Evolutionary conservation across 2,888 invertebrate genomes (phyloP), one percentile per base, ranked within the genome.

Genomic region (Stictocephala bisonia): DNA sequence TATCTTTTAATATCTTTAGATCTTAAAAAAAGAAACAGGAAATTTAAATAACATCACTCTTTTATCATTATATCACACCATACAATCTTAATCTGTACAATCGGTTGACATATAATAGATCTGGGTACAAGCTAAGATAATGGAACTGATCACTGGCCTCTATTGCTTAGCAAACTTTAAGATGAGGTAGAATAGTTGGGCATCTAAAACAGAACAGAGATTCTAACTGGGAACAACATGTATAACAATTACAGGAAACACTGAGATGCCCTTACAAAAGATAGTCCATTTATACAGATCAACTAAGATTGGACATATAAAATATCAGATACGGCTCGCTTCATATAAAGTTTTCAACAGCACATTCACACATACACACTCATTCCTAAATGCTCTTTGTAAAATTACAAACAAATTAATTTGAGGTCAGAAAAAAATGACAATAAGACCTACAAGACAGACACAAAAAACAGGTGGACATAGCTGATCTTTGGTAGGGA

Each of bases 101-200:
- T 64, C 44, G 64, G 44, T 64, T 64, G 64, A 64, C 64, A 70
- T 56, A 70, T 56, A 70, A 40, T 70, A 70, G 44, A 70, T 35
- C 56, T 70, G 70, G 70, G 56, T 44, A 70, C 70, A 70, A 56
- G 56, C 56, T 56, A 35, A 70, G 41, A 70, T 41, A 70, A 70
- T 40, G 53, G 26, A 68, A 70, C 44, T 26, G 70, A 53, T 41
- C 31, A 51, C 15, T 70, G 56, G 41, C 53, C n/a, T n/a, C 53
- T 70, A 70, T 70, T 70, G 70, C 70, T 70, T 51, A 67, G 50
- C 48, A 68, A 35, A 68, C 50, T 18, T 50, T 48, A 56, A 15
- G 44, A 53, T 70, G 70, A 70, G 70, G 70, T 70, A 70, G 70
- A 70, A 56, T 41, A 70, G 53, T 70, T 51, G 56, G 70, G 56